phyloP scores from a whole-genome alignment of 2,113 vertebrate genomes.

The Calidris pugnax region DNA sequence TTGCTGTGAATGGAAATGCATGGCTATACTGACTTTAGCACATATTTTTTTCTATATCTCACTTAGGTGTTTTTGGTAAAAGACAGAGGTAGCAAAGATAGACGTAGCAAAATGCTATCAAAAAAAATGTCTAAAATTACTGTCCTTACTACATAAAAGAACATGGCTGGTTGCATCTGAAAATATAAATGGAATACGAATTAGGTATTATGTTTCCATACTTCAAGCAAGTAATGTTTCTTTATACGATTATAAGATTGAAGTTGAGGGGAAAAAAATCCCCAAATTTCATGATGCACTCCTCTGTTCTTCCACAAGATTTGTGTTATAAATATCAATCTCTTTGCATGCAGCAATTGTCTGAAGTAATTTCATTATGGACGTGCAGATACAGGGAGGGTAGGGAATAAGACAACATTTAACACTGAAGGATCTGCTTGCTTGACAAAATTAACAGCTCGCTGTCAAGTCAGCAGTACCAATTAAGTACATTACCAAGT shows the following conservation, averaged over 20 bases:
- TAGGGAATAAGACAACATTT: neutral
- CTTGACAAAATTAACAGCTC: constrained; percentile 2
- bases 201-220: neutral
- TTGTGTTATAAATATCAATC: neutral
- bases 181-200: neutral
- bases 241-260: neutral
- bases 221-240: neutral
- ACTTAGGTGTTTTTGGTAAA: neutral
- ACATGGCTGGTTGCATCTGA: neutral
- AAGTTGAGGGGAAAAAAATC: neutral
- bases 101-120: neutral
- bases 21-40: neutral
- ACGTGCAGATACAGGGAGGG: neutral
- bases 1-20: neutral
- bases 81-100: neutral
- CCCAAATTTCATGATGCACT: neutral
- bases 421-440: neutral
- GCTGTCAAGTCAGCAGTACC: neutral
- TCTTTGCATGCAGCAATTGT: neutral
- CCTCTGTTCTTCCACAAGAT: neutral
- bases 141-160: neutral
- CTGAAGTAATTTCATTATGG: constrained; percentile 7
- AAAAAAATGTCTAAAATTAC: neutral
- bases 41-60: neutral
- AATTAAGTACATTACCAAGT: neutral